phyloP scores from a whole-genome alignment of 2,113 vertebrate species.

The Erythrolamprus reginae region DNA sequence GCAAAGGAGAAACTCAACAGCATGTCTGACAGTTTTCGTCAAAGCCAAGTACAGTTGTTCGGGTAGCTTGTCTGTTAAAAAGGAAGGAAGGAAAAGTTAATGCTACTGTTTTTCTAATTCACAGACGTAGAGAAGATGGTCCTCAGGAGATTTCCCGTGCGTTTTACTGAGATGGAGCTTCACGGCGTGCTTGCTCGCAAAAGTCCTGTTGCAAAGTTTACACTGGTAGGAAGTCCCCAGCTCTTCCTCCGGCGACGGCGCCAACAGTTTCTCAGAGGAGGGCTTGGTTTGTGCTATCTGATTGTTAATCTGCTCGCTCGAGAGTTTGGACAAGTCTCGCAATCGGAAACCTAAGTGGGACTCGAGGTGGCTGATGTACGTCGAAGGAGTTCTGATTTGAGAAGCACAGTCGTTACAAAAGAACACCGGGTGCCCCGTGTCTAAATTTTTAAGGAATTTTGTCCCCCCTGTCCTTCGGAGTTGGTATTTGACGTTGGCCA shows the following conservation, averaged over 20 bases:
- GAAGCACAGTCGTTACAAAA: slow-evolving; percentile 99
- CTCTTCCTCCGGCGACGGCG: slow-evolving; percentile 88
- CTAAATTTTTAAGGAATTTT: slow-evolving; percentile 99
- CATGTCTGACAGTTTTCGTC: slow-evolving; percentile 84
- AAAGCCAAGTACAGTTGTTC: slow-evolving; percentile 67
- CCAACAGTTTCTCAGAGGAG: slow-evolving; percentile 89
- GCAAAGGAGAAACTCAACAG: slow-evolving; percentile 84
- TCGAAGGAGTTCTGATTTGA: slow-evolving; percentile 97
- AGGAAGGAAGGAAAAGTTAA: slow-evolving; percentile 53
- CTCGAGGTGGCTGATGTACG: slow-evolving; percentile 96
- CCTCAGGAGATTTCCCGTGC: slow-evolving; percentile 96
- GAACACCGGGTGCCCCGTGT: slow-evolving; percentile 97
- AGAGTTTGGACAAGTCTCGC: slow-evolving; percentile 92
- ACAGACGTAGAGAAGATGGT: slow-evolving; percentile 94
- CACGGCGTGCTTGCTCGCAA: slow-evolving; percentile 98
- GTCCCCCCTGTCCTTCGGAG: slow-evolving; percentile 97
- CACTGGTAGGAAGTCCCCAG: slow-evolving; percentile 86
- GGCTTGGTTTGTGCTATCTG: slow-evolving; percentile 93
- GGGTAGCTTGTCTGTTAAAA: slow-evolving; percentile 17
- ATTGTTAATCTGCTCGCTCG: slow-evolving; percentile 89
- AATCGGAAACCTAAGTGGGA: slow-evolving; percentile 97
- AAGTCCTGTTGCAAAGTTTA: slow-evolving; percentile 99
- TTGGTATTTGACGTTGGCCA: slow-evolving; percentile 99
- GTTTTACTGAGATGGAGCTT: slow-evolving; percentile 99
- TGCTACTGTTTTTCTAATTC: slow-evolving; percentile 98